Evolutionary conservation across 2,888 invertebrate species (phyloP).

Genomic region (Apoderus coryli): DNA sequence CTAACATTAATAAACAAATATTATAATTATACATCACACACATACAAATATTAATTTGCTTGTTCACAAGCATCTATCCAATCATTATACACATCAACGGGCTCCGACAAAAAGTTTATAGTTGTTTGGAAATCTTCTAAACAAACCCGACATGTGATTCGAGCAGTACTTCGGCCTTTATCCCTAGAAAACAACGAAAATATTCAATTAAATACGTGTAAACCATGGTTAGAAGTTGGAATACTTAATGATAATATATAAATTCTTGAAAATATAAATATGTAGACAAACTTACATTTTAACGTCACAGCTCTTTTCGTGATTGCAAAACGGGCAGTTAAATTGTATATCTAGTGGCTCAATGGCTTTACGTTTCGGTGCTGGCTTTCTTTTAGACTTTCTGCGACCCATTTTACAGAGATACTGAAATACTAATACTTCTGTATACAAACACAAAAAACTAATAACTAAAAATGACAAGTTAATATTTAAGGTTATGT

Average conservation of each 20-base stretch:
- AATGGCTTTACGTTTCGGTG: slow-evolving; percentile 82
- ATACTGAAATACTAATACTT: no score
- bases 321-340: slow-evolving; percentile 99
- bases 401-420: slow-evolving; percentile 98
- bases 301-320: slow-evolving; percentile 97
- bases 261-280: slow-evolving; percentile 1
- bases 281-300: slow-evolving; percentile 75
- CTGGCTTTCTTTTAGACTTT: slow-evolving; percentile 96
- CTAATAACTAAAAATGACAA: no score
- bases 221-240: neutral
- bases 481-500: no score
- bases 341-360: slow-evolving; percentile 90
- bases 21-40: no score
- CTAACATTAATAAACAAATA: no score
- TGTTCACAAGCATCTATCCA: slow-evolving; percentile 99
- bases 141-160: slow-evolving; percentile 91
- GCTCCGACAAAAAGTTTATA: slow-evolving; percentile 91
- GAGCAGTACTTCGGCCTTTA: slow-evolving; percentile 82
- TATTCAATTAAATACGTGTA: no score
- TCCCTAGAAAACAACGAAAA: slow-evolving; percentile 82
- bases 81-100: slow-evolving; percentile 97
- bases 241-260: neutral
- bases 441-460: no score
- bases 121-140: slow-evolving; percentile 93
- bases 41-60: slow-evolving; percentile 72